phyloP scores from a whole-genome alignment of 2,888 invertebrate species.

The Invenusta paracnida region DNA sequence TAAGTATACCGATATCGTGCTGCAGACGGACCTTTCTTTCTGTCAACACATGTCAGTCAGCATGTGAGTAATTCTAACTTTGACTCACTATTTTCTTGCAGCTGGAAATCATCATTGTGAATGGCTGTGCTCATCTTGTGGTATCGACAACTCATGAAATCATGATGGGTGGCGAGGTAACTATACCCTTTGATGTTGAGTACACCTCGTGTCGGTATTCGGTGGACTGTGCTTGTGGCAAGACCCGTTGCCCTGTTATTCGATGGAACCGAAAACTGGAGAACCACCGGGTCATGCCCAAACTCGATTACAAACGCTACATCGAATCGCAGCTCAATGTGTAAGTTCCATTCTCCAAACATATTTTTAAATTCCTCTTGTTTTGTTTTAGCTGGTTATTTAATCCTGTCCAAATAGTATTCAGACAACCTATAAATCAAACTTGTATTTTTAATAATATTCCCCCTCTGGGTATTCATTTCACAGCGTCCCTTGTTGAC shows the following conservation, averaged over 20 bases:
- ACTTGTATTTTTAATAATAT: too few relatives aligned
- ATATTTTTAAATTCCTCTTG: too few relatives aligned
- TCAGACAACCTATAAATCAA: too few relatives aligned
- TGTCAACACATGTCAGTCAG: too few relatives aligned
- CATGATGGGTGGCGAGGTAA: slow-evolving; percentile 37
- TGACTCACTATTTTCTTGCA: too few relatives aligned
- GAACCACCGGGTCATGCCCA: slow-evolving; percentile 24
- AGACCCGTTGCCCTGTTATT: slow-evolving; percentile 35
- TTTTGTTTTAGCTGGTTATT: too few relatives aligned
- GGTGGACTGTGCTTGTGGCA: slow-evolving; percentile 43
- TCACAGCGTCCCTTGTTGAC: too few relatives aligned
- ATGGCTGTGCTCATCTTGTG: slow-evolving; percentile 30
- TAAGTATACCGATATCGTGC: too few relatives aligned
- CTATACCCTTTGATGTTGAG: slow-evolving; percentile 41
- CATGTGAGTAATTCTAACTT: too few relatives aligned
- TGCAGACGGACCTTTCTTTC: too few relatives aligned
- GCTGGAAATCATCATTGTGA: slow-evolving; percentile 36
- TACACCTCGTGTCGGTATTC: slow-evolving; percentile 37
- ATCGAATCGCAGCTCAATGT: slow-evolving; percentile 36
- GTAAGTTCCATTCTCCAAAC: slow-evolving; percentile 24
- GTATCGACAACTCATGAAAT: slow-evolving; percentile 34
- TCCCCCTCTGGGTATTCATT: too few relatives aligned
- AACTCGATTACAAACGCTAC: slow-evolving; percentile 18
- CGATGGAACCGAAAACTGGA: slow-evolving; percentile 27
- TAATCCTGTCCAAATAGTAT: too few relatives aligned